Evolutionary conservation across 2,888 invertebrate genomes (phyloP).

Genomic region (Drosophila histrio): DNA sequence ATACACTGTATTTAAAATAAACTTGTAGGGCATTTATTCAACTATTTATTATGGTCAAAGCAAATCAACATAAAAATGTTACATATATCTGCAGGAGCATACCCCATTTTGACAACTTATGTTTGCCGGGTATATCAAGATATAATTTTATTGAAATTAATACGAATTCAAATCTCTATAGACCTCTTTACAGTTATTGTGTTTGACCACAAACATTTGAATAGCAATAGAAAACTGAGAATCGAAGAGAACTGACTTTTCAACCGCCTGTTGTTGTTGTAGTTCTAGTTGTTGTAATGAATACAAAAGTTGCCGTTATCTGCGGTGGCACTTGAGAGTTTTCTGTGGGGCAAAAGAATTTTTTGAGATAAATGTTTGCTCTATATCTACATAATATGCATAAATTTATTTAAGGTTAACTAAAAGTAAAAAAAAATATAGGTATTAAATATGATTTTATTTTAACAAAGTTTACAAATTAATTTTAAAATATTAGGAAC

Average conservation of each 20-base stretch:
- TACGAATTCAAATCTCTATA: conserved; percentile 26
- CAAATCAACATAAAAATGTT: too few species aligned
- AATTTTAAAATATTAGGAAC: too few species aligned
- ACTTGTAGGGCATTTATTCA: too few species aligned
- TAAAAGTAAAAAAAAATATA: neutral
- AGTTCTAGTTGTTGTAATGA: neutral
- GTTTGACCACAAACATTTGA: conserved; percentile 71
- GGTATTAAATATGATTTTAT: too few species aligned
- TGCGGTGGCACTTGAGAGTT: conserved; percentile 48
- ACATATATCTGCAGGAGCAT: neutral
- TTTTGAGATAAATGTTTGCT: neutral
- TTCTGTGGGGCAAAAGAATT: conserved; percentile 22
- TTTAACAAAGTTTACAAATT: too few species aligned
- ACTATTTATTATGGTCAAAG: too few species aligned
- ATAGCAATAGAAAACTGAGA: conserved; percentile 32
- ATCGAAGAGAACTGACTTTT: conserved; percentile 16
- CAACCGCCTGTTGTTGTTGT: conserved; percentile 53
- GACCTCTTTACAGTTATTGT: conserved; percentile 57
- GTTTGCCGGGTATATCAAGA: neutral
- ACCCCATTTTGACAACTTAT: neutral
- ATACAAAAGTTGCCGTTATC: conserved; percentile 53
- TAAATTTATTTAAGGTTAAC: too few species aligned
- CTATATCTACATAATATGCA: neutral
- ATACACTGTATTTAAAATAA: too few species aligned
- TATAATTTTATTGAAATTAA: conserved; percentile 21